Evolutionary conservation across 2,888 invertebrate species (phyloP), one percentile per base, ranked within the genome.

Genomic region (Plagodis pulveraria): DNA sequence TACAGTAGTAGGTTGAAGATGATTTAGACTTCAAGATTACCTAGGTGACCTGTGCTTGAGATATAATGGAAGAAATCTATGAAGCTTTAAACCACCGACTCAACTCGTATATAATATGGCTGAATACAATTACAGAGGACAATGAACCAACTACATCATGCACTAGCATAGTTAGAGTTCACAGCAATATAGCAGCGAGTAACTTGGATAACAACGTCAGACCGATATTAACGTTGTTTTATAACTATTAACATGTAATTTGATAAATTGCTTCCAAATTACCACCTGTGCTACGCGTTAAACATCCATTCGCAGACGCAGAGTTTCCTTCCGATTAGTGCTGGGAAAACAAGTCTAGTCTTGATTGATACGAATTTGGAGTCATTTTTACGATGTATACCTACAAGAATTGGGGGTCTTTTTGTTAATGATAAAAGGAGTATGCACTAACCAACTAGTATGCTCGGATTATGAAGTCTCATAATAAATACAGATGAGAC

Each of bases 241-340:
- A 41, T 41, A 47, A 47, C 22, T 32, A 32, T 58, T 34, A 35
- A 41, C 48, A 56, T 55, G 65, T 58, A 58, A 65, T 67, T 67
- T 59, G 38, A 50, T 48, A 46, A 63, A 67, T 63, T 62, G 49
- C 42, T 53, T 59, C 52, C 38, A 50, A 51, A 47, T 47, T 43
- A 55, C 50, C 43, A 47, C 59, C 36, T 49, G 33, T 12, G 11
- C 44, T 7, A 41, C 44, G 35, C 35, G 4, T 22, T 10, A 10
- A 8, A 10, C 40, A 10, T 8, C 8, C 10, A 40, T 38, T 32
- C 9, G 34, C 42, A 48, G 48, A 61, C 43, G 66, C 9, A 6
- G 35, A 48, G 55, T 46, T 67, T 65, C 63, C 67, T 67, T 65
- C 67, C 65, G 65, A 63, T 45, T 62, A 67, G 59, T 47, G 56